Conservation (phyloP, 2,797 vertebrate genomes). For the Oryzias sinensis region DNA sequence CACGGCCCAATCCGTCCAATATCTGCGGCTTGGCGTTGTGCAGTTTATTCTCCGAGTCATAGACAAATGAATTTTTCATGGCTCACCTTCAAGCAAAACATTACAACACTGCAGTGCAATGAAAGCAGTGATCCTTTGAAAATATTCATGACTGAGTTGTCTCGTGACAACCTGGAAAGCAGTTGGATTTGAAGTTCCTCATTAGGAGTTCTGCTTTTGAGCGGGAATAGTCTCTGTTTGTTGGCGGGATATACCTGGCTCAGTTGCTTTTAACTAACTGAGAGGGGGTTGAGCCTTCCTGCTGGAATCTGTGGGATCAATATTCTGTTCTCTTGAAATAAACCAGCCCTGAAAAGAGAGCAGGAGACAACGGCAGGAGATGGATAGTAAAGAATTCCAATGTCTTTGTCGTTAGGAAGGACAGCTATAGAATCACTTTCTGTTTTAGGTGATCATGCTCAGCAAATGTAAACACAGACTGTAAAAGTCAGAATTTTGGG, state of each 20-base stretch:
- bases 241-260: conserved; percentile 21
- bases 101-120: conserved; percentile 3
- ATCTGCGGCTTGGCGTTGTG: background rate
- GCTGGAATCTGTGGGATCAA: conserved; percentile 45
- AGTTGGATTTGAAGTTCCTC: conserved; percentile 18
- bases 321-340: conserved; percentile 32
- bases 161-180: conserved; percentile 31
- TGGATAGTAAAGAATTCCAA: conserved; percentile 30
- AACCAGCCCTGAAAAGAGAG: conserved; percentile 26
- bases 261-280: conserved; percentile 29
- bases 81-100: background rate
- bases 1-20: conserved; percentile 1
- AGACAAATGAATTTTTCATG: conserved; percentile 11
- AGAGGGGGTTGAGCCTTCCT: conserved; percentile 37
- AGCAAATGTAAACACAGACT: conserved; percentile 9
- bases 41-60: background rate
- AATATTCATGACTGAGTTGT: conserved; percentile 21
- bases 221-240: conserved; percentile 15
- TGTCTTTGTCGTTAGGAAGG: conserved; percentile 24
- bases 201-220: conserved; percentile 30
- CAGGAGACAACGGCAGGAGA: conserved; percentile 24
- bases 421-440: conserved; percentile 19
- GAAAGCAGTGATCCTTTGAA: conserved; percentile 20
- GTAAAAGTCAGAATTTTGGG: conserved; percentile 24
- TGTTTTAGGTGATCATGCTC: conserved; percentile 8